These are phyloP conservation scores for Ovis canadensis DNA, from an alignment of 2,113 vertebrate genomes.

Conservation along the genomic window DNA sequence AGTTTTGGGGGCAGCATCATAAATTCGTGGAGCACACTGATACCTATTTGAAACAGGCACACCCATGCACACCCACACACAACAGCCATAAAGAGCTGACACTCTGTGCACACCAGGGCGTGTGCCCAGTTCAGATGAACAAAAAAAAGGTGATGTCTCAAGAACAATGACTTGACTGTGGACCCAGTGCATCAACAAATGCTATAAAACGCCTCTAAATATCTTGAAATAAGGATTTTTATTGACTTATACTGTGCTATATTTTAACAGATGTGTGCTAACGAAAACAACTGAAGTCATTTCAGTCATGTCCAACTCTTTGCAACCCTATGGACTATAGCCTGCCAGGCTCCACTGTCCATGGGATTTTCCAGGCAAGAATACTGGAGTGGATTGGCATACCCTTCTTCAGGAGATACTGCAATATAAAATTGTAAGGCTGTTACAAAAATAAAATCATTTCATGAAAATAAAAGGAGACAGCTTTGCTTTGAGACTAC, in stretches of 20 bases:
- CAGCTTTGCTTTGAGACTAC: neutral
- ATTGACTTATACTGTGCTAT: too few relatives aligned
- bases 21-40: too few relatives aligned
- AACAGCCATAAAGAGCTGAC: neutral
- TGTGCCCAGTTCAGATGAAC: neutral
- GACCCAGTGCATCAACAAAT: neutral
- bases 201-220: rapidly evolving
- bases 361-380: neutral
- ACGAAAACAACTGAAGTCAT: neutral
- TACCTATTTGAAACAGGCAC: neutral
- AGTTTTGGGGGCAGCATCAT: rapidly evolving
- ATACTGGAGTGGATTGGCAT: neutral
- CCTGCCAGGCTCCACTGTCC: neutral
- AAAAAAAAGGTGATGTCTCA: neutral
- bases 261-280: neutral
- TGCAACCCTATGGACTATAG: neutral
- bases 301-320: neutral
- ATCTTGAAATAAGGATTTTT: rapidly evolving
- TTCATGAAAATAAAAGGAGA: neutral
- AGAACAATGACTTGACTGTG: neutral
- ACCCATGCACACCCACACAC: neutral
- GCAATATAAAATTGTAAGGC: neutral
- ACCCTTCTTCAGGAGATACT: neutral
- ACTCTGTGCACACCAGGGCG: neutral
- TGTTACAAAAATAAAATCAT: neutral